A percentile compares a stretch with the other conserved stretches of the same genome.
These are phyloP conservation scores for Sitta europaea DNA, from an alignment of 2,113 vertebrate species.

Conservation along the genomic window DNA sequence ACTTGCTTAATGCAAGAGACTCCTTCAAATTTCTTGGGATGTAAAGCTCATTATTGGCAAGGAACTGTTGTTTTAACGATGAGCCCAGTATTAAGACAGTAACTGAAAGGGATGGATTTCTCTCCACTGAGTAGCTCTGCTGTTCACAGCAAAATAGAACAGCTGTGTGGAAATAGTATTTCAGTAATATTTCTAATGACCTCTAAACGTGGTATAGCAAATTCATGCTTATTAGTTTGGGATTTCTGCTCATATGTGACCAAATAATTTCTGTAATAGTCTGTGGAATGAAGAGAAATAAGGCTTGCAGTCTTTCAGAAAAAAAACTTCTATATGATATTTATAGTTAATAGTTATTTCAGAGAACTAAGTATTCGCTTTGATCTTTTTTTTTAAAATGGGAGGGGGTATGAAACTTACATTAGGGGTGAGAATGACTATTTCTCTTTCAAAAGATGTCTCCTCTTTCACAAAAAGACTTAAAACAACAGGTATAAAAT, in stretches of 20 bases:
- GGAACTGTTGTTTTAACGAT: background rate
- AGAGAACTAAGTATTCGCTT: background rate
- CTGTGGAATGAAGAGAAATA: background rate
- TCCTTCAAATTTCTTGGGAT: background rate
- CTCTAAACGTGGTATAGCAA: background rate
- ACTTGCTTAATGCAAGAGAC: background rate
- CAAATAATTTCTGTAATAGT: background rate
- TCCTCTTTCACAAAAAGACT: background rate
- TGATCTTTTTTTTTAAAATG: background rate
- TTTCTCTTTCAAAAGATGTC: background rate
- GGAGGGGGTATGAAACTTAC: background rate
- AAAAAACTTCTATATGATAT: accelerated
- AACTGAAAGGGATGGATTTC: background rate
- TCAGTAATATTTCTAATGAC: background rate
- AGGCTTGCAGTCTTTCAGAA: background rate
- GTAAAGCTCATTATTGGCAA: background rate
- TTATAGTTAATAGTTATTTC: background rate
- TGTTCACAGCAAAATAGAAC: background rate
- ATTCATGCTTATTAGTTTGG: background rate
- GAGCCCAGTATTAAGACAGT: background rate
- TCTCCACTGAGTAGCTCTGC: background rate
- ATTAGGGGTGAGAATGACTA: background rate
- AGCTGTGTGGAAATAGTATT: background rate
- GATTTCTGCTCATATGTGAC: background rate
- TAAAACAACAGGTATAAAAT: background rate